Percentiles rank a stretch among this genome's conserved stretches.
phyloP scores from a whole-genome alignment of 2,888 invertebrate species.

The Dasypogon diadema region DNA sequence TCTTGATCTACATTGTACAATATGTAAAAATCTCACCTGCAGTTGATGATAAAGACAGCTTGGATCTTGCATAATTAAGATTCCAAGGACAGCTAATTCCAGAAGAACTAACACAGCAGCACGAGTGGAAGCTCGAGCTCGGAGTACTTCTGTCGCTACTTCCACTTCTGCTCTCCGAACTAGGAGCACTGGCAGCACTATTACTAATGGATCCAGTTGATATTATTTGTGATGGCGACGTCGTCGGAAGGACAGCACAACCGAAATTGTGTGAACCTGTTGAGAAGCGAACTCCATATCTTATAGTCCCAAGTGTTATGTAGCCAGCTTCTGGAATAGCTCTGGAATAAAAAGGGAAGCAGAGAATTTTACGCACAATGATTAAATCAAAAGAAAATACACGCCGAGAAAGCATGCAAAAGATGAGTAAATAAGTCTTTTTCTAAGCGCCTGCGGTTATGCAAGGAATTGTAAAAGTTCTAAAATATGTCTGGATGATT shows the following conservation, averaged over 20 bases:
- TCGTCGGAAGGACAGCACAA: neutral
- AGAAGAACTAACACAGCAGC: slow-evolving; percentile 55
- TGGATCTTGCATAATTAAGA: slow-evolving; percentile 49
- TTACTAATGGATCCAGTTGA: neutral
- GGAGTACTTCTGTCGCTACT: slow-evolving; percentile 41
- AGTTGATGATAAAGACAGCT: slow-evolving; percentile 25
- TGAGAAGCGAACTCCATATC: slow-evolving; percentile 58
- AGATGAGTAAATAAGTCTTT: too few relatives aligned
- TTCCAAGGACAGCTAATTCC: slow-evolving; percentile 54
- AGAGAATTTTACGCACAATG: neutral
- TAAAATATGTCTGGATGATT: too few relatives aligned
- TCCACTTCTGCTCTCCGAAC: slow-evolving; percentile 10
- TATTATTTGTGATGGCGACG: neutral
- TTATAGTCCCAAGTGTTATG: slow-evolving; percentile 58
- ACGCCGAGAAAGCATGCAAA: too few relatives aligned
- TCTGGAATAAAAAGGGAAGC: slow-evolving; percentile 48
- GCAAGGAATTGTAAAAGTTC: too few relatives aligned
- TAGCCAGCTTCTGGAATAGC: slow-evolving; percentile 58
- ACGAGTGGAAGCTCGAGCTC: slow-evolving; percentile 33
- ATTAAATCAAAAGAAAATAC: neutral
- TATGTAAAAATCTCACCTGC: slow-evolving; percentile 24
- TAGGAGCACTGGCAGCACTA: neutral
- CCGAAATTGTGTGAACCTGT: slow-evolving; percentile 7
- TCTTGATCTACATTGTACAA: too few relatives aligned
- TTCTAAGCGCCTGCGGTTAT: too few relatives aligned